phyloP scores from a whole-genome alignment of 2,113 vertebrate species.

The Progne subis region DNA sequence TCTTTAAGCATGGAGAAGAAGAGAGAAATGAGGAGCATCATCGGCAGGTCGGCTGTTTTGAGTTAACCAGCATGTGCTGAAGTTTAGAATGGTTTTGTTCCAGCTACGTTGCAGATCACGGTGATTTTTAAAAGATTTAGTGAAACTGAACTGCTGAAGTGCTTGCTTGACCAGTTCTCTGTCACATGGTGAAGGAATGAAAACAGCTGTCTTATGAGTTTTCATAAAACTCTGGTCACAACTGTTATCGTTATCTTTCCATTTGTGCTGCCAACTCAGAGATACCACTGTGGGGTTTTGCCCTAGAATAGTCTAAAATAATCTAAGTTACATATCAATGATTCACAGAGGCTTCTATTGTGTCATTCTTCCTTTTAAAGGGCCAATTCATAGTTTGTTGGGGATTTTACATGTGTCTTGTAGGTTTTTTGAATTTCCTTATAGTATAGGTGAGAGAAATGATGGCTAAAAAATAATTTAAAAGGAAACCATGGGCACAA shows the following conservation, averaged over 20 bases:
- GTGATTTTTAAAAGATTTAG: not conserved
- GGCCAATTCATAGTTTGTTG: not conserved
- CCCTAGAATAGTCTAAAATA: not conserved
- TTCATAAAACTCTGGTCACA: not conserved
- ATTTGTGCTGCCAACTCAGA: not conserved
- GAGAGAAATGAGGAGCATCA: not conserved
- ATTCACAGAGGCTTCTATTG: not conserved
- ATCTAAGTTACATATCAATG: not conserved
- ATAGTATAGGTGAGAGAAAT: not conserved
- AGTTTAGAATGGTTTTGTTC: not conserved
- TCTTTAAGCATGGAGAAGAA: not conserved
- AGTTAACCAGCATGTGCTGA: rapidly evolving
- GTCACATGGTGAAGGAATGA: not conserved
- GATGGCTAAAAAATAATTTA: not conserved
- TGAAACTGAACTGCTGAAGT: not conserved
- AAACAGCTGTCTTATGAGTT: not conserved
- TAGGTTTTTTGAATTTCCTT: not conserved
- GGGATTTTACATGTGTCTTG: not conserved
- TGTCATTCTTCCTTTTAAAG: not conserved
- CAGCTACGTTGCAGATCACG: not conserved
- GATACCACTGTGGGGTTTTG: not conserved
- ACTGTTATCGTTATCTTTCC: not conserved
- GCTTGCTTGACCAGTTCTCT: not conserved
- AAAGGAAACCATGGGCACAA: not conserved
- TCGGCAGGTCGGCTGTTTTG: rapidly evolving